Percentiles rank a stretch among this genome's conserved stretches.
Evolutionary conservation across 92 coral and sea anemone species (phyloP).

Genomic region (Actinernus sp.): DNA sequence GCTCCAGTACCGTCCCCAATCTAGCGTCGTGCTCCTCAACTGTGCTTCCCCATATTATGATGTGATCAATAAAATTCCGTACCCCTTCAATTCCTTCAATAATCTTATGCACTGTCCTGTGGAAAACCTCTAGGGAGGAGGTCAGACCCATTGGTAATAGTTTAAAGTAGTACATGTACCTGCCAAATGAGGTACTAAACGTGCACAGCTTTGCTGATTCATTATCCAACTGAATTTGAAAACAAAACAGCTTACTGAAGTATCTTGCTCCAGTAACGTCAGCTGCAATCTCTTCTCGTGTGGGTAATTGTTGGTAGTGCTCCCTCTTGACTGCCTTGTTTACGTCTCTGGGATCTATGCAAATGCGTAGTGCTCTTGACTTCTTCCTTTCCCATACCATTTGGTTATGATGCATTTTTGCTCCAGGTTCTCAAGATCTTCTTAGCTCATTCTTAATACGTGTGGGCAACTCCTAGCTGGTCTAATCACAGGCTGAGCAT

Average conservation of each 20-base stretch:
- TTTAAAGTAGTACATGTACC: background rate
- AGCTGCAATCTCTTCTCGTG: background rate
- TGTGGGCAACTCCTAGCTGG: no score
- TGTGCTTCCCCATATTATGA: background rate
- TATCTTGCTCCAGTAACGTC: background rate
- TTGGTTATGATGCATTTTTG: no score
- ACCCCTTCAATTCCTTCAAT: background rate
- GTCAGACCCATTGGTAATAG: background rate
- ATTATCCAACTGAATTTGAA: background rate
- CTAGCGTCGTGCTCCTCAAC: background rate
- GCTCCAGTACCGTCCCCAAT: background rate
- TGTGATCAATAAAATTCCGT: background rate
- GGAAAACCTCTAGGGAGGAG: background rate
- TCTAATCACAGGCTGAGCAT: no score
- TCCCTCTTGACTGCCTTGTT: background rate
- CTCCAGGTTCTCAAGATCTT: no score
- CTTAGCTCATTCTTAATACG: no score
- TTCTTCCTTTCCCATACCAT: background rate
- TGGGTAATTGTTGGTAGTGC: background rate
- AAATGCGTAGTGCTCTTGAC: background rate
- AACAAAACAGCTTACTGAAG: background rate
- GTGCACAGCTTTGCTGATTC: background rate
- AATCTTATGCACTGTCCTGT: background rate
- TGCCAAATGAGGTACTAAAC: background rate
- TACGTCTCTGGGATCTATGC: background rate